Evolutionary conservation across 2,888 invertebrate species (phyloP), one percentile per base, ranked within the genome.

Genomic region (Drepanosiphum platanoidis): DNA sequence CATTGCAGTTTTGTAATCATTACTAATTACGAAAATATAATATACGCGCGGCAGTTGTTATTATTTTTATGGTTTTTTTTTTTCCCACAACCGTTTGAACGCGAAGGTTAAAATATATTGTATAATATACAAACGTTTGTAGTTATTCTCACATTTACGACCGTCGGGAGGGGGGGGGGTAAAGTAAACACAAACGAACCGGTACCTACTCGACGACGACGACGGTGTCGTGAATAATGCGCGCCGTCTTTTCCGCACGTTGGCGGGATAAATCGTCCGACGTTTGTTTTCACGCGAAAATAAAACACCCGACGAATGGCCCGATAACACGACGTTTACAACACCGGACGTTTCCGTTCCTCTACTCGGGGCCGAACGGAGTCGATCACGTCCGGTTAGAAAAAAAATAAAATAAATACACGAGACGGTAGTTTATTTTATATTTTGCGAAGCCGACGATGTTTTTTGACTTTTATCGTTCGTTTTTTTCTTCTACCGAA

Each of bases 231-330:
- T 39, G 77, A 78, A 78, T 42, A 78, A 42, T 66, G 78, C n/a
- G 42, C n/a, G 42, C 42, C 30, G 61, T 39, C 30, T 39, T 39
- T 66, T 64, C 66, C 42, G 32, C 32, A 66, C 66, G 22, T 42
- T n/a, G n/a, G 13, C 32, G n/a, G 30, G 39, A 78, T n/a, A 66
- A 78, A 78, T 66, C n/a, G 66, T 66, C 22, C 7, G 13, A 22
- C 66, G 78, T 78, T 78, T 78, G 32, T 78, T 78, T 66, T 42
- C 39, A 18, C 64, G 42, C 30, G 78, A 39, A 78, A 66, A 78
- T 78, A 78, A 64, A 42, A 42, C 42, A 13, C 22, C 42, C 61
- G 36, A 30, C 27, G n/a, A 66, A 66, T 32, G 22, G 32, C 22
- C 66, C 66, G 42, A 78, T 78, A 78, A 78, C 64, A 42, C 42